Evolutionary conservation across 2,797 vertebrate genomes (phyloP).

Genomic region (Argya squamiceps): DNA sequence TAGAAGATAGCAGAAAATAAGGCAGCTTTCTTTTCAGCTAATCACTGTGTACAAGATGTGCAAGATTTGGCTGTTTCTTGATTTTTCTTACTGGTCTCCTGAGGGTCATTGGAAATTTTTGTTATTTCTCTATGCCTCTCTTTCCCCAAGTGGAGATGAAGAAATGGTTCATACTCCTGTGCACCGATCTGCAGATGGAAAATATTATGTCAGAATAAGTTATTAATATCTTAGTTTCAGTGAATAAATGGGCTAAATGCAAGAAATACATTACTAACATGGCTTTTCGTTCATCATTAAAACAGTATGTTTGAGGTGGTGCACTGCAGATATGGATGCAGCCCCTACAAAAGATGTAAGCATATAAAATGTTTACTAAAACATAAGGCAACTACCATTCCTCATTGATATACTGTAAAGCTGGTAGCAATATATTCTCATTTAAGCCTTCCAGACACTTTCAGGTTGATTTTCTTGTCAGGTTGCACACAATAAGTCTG

Average conservation of each 20-base stretch:
- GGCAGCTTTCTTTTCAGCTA: background rate
- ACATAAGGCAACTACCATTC: background rate
- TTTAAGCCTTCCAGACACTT: constrained; percentile 25
- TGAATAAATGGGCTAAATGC: background rate
- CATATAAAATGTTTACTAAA: background rate
- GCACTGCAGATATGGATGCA: background rate
- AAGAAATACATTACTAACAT: background rate
- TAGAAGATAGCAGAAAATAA: background rate
- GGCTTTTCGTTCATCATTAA: background rate
- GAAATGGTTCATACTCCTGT: background rate
- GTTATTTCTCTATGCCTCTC: background rate
- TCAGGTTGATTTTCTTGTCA: constrained; percentile 3
- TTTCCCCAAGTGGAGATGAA: background rate
- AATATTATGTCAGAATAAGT: background rate
- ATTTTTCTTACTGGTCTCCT: background rate
- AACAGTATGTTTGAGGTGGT: background rate
- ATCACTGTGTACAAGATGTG: background rate
- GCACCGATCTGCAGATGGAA: background rate
- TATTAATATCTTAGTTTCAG: background rate
- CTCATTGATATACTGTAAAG: background rate
- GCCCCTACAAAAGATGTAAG: background rate
- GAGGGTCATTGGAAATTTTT: background rate
- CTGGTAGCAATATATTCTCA: constrained; percentile 2
- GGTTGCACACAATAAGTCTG: background rate
- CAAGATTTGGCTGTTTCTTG: background rate